Evolutionary conservation across 2,888 invertebrate genomes (phyloP).

Genomic region (Ichneumoninae sp.): DNA sequence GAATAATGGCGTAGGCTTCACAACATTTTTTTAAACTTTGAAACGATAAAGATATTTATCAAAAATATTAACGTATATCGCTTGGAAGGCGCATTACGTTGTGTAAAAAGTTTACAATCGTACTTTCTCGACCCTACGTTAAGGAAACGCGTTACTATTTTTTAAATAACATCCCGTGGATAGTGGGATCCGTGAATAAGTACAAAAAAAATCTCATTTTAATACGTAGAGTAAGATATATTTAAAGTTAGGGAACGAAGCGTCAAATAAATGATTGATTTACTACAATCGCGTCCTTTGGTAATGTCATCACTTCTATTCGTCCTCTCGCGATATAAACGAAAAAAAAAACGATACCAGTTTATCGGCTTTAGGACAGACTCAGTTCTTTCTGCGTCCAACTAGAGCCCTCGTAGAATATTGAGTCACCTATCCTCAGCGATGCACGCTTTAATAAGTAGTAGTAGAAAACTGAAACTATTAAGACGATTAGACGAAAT

Average conservation of each 20-base stretch:
- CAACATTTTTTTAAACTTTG: constrained; percentile 5
- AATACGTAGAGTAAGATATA: constrained; percentile 30
- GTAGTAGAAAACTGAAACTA: constrained; percentile 95
- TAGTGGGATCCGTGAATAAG: constrained; percentile 43
- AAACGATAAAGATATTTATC: not conserved
- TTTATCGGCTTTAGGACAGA: constrained; percentile 68
- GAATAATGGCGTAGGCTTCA: not conserved
- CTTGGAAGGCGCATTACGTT: constrained; percentile 5
- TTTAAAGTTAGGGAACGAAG: not conserved
- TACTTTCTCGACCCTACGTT: constrained; percentile 37
- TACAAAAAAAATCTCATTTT: constrained; percentile 49
- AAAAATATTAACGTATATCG: constrained; percentile 12
- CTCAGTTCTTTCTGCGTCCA: constrained; percentile 89
- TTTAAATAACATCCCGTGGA: constrained; percentile 35
- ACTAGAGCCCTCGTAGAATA: constrained; percentile 94
- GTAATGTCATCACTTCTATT: constrained; percentile 18
- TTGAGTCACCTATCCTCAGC: constrained; percentile 93
- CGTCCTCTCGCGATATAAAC: not conserved
- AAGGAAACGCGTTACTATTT: constrained; percentile 46
- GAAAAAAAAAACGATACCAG: constrained; percentile 7
- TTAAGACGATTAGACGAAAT: constrained; percentile 76
- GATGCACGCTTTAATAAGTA: constrained; percentile 96
- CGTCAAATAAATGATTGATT: constrained; percentile 26
- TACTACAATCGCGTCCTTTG: not conserved
- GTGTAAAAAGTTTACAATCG: constrained; percentile 38